Conservation (phyloP, 1,140 invertebrate species). For the Trichonephila clavipes region DNA sequence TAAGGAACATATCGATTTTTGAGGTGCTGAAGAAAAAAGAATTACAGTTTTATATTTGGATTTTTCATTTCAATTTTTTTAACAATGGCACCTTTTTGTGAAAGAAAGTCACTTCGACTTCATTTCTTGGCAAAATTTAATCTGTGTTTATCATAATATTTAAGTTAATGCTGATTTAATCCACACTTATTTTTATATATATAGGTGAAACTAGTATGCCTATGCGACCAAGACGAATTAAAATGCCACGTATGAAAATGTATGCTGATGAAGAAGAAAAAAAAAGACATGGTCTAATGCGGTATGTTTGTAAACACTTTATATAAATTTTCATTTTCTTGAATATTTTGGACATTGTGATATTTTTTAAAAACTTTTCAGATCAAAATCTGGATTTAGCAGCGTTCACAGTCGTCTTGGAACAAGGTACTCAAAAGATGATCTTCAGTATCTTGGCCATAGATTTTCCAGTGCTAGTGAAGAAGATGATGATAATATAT, state of each 20-base stretch:
- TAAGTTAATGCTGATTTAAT: too few relatives aligned
- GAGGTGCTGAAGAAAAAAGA: too few relatives aligned
- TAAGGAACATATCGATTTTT: too few relatives aligned
- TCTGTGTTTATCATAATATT: neutral
- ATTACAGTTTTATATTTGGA: too few relatives aligned
- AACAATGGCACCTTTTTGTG: too few relatives aligned
- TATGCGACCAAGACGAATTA: neutral
- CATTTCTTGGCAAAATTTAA: too few relatives aligned
- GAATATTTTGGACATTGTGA: too few relatives aligned
- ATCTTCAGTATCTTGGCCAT: neutral
- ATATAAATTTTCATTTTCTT: too few relatives aligned
- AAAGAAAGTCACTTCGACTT: too few relatives aligned
- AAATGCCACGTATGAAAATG: slow-evolving; percentile 83
- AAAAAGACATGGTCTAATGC: slow-evolving; percentile 13
- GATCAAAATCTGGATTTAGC: neutral
- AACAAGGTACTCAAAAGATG: slow-evolving; percentile 50
- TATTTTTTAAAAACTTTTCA: too few relatives aligned
- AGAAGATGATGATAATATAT: slow-evolving; percentile 39
- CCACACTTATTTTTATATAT: neutral
- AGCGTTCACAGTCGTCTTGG: slow-evolving; percentile 49
- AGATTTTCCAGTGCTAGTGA: slow-evolving; percentile 34
- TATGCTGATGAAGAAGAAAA: slow-evolving; percentile 91
- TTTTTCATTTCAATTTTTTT: too few relatives aligned
- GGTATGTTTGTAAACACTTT: too few relatives aligned
- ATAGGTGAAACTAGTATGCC: neutral